Percentiles rank a stretch among this genome's conserved stretches.
These are phyloP conservation scores for Euwallacea fornicatus DNA, from an alignment of 1,140 invertebrate species.

Conservation along the genomic window DNA sequence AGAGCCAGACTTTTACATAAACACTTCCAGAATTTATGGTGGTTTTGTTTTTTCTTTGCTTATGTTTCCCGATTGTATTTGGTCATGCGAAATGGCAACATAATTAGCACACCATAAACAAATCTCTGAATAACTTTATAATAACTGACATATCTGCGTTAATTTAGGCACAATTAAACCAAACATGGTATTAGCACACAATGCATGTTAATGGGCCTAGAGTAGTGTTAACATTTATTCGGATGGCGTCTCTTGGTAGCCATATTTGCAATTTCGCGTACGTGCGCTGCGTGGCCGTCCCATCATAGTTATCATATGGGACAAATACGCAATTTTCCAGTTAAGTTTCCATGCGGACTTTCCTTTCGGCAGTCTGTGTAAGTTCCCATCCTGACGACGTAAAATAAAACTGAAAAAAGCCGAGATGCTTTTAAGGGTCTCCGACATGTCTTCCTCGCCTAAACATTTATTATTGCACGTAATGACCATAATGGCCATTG, in stretches of 20 bases:
- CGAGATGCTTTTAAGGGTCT: not conserved
- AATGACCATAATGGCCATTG: conserved; percentile 11
- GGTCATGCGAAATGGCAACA: not conserved
- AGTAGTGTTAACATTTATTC: conserved; percentile 33
- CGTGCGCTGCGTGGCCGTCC: not conserved
- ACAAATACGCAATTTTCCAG: too few species aligned
- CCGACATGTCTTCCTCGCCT: conserved; percentile 1
- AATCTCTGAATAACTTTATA: conserved; percentile 8
- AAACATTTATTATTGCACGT: conserved; percentile 12
- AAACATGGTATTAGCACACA: conserved; percentile 31
- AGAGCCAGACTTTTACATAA: conserved; percentile 6
- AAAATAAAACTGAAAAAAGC: too few species aligned
- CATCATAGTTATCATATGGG: too few species aligned
- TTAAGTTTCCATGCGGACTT: too few species aligned
- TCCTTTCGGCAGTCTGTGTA: too few species aligned
- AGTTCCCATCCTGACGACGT: too few species aligned
- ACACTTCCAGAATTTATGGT: conserved; percentile 1
- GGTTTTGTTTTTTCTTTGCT: conserved; percentile 1
- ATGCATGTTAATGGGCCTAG: conserved; percentile 29
- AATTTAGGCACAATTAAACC: conserved; percentile 35
- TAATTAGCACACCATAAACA: conserved; percentile 1
- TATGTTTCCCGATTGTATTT: not conserved
- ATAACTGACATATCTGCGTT: conserved; percentile 19
- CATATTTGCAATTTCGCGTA: conserved; percentile 28
- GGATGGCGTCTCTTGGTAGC: conserved; percentile 26